phyloP scores from a whole-genome alignment of 64 coral and sea anemone species.

The Exaiptasia diaphana region DNA sequence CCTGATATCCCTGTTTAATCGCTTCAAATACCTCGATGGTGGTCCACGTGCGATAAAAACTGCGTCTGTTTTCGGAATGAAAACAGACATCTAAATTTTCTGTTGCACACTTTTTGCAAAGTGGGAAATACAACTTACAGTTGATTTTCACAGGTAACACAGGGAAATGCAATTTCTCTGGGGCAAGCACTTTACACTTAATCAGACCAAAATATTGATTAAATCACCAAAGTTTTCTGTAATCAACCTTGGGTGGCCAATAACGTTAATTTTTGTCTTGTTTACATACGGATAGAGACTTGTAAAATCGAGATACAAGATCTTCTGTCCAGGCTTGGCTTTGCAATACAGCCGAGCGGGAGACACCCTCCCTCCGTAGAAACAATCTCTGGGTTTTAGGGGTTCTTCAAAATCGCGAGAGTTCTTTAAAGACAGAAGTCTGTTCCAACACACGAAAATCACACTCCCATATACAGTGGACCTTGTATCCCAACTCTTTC shows the following conservation, averaged over 20 bases:
- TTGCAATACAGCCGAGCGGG: too few species aligned
- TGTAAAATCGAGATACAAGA: background rate
- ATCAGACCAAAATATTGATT: background rate
- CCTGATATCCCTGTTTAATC: constrained; percentile 19
- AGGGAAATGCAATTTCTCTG: background rate
- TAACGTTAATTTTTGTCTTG: background rate
- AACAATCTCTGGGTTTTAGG: too few species aligned
- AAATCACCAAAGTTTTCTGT: background rate
- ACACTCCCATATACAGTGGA: background rate
- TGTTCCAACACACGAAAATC: too few species aligned
- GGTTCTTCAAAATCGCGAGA: too few species aligned
- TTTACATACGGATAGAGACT: background rate
- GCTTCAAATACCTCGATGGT: constrained; percentile 1
- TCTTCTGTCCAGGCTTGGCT: background rate
- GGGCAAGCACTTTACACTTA: background rate
- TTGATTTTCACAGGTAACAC: background rate
- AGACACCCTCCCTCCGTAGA: too few species aligned
- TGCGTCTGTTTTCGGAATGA: background rate
- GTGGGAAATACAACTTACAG: constrained; percentile 15
- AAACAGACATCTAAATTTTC: background rate
- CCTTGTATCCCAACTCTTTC: background rate
- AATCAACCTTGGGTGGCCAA: background rate
- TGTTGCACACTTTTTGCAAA: background rate
- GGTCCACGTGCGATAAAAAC: background rate
- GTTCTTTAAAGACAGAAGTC: too few species aligned